Base-by-base conservation (phyloP, 2,797 vertebrate genomes). In the Ctenopoma multispine region DNA sequence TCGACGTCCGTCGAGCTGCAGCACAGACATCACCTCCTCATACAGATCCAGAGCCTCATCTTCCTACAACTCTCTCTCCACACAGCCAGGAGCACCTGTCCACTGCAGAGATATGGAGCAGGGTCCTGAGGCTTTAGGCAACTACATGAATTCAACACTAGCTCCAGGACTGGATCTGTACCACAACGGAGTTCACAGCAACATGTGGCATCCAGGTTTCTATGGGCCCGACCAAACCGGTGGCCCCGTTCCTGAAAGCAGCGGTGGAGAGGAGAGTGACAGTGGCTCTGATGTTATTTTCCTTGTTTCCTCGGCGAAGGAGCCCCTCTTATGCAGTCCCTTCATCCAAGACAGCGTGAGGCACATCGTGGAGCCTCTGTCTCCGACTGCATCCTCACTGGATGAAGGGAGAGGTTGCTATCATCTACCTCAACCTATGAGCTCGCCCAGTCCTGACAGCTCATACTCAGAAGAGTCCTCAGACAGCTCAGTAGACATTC, bases 251-350 rank as follows among this genome's bases (percentile, higher is more conserved):
- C 77, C 78, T 0, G 89, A 92, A 17, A 92, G 89, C 82, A 90
- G 84, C 38, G 87, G 86, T 0, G 88, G 81, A 0, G 91, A 91
- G 56, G 87, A 92, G 67, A 92, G 90, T 23, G 89, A 91, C 74
- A 91, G 90, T 18, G 89, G 89, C 64, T 91, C 92, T 0, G 90
- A 93, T 4, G 90, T 93, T 1, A 92, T 92, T 29, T 92, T 91
- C 60, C 82, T 93, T 0, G 80, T 91, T 7, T 92, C 92, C 6
- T 84, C 87, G 0, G 46, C 89, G 0, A 91, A 92, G 77, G 92
- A 93, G 75, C 87, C 89, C 0, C 71, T 87, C 4, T 9, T 87
- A 21, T 92, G 89, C 51, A 66, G 80, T 8, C 80, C 92, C 3
- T 90, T 91, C 65, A 85, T 90, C 43, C 82, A 82, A 29, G 90